Percentiles rank a stretch among this genome's conserved stretches.
These are phyloP conservation scores for Capromys pilorides DNA, from an alignment of 2,797 vertebrate genomes.

Conservation along the genomic window DNA sequence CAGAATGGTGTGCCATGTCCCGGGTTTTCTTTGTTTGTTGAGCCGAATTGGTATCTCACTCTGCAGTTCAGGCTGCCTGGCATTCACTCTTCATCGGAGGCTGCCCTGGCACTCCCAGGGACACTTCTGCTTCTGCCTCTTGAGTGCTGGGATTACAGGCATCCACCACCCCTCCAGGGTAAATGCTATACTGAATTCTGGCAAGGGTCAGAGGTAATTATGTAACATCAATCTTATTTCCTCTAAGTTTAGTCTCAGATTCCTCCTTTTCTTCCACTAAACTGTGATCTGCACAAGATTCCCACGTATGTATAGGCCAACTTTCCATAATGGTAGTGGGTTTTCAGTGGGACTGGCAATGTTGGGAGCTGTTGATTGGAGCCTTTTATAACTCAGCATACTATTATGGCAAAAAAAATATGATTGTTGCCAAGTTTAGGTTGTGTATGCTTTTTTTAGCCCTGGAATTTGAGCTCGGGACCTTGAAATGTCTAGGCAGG, in stretches of 20 bases:
- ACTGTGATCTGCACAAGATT: neutral
- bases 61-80: neutral
- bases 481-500: no score
- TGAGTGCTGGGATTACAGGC: no score
- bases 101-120: neutral
- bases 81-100: neutral
- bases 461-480: no score
- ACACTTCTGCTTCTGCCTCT: neutral
- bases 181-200: neutral
- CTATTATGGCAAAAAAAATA: no score
- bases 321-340: no score
- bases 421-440: no score
- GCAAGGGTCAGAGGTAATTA: neutral
- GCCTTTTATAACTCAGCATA: no score
- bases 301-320: no score
- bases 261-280: neutral
- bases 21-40: neutral
- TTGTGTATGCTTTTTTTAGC: no score
- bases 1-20: neutral
- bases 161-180: neutral
- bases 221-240: neutral
- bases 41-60: no score
- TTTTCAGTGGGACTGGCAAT: no score
- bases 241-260: neutral
- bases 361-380: no score